Percentiles rank a stretch among this genome's conserved stretches.
Evolutionary conservation across 2,797 vertebrate genomes (phyloP).

Genomic region (Pagetopsis macropterus): DNA sequence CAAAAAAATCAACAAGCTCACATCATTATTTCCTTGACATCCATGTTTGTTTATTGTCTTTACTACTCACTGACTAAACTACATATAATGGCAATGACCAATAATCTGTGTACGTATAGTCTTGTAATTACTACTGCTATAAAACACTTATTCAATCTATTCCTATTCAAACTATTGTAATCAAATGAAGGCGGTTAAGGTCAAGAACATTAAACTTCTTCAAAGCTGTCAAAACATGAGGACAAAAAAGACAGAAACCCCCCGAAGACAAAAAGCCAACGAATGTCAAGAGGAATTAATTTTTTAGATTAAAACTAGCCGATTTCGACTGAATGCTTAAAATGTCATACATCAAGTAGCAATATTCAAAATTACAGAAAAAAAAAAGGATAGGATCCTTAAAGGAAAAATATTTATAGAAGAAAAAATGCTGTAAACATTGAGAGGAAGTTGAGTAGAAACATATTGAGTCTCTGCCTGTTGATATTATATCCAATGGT

Average conservation of each 20-base stretch:
- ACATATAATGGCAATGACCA: background rate
- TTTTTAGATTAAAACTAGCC: background rate
- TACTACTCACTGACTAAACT: background rate
- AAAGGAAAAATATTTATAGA: background rate
- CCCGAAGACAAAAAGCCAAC: background rate
- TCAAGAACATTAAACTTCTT: background rate
- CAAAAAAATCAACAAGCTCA: background rate
- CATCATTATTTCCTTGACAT: conserved; percentile 15
- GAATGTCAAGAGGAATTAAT: too few relatives aligned
- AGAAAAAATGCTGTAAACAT: background rate
- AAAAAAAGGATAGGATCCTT: background rate
- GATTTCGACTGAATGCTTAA: background rate
- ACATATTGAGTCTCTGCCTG: background rate
- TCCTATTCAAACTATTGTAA: too few relatives aligned
- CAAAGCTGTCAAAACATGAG: conserved; percentile 8
- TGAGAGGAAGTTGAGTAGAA: background rate
- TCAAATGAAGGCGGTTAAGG: too few relatives aligned
- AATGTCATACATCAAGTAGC: background rate
- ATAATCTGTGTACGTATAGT: background rate
- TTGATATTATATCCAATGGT: background rate
- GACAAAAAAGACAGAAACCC: background rate
- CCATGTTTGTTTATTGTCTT: conserved; percentile 17
- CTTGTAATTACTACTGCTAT: background rate
- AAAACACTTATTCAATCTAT: background rate
- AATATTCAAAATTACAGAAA: background rate